Evolutionary conservation across 2,888 invertebrate species (phyloP).

Genomic region (Hylaea fasciaria): DNA sequence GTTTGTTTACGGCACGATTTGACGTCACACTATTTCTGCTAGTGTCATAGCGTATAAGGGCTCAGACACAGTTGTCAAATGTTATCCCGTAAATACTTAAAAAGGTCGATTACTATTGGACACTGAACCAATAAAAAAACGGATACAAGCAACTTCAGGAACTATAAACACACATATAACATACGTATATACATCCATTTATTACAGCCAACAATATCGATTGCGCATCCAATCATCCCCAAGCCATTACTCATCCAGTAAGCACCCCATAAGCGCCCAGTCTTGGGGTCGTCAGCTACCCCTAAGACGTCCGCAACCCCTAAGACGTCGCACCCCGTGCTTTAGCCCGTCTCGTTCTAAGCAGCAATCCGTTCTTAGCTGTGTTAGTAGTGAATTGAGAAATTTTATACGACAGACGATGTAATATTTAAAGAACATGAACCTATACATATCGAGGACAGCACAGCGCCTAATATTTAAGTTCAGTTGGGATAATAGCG

Average conservation of each 20-base stretch:
- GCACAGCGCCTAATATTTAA: not conserved
- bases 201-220: constrained; percentile 31
- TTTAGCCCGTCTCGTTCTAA: constrained; percentile 24
- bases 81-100: too few species aligned
- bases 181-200: not conserved
- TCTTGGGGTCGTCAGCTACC: constrained; percentile 16
- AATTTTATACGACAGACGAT: constrained; percentile 27
- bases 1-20: too few species aligned
- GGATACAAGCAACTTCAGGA: too few species aligned
- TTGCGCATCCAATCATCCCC: constrained; percentile 43
- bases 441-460: too few species aligned
- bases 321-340: constrained; percentile 32
- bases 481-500: too few species aligned
- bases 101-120: too few species aligned
- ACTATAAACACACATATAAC: too few species aligned
- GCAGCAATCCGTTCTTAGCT: constrained; percentile 13
- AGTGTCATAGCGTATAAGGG: too few species aligned
- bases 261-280: constrained; percentile 34
- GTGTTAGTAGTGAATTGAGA: constrained; percentile 25
- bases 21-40: too few species aligned
- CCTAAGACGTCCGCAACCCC: constrained; percentile 29
- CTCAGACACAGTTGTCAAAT: too few species aligned
- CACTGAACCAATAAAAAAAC: too few species aligned
- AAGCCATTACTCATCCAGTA: constrained; percentile 42
- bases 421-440: constrained; percentile 12